Base-by-base conservation (phyloP, 2,113 vertebrate species). In the Hyla sarda region DNA sequence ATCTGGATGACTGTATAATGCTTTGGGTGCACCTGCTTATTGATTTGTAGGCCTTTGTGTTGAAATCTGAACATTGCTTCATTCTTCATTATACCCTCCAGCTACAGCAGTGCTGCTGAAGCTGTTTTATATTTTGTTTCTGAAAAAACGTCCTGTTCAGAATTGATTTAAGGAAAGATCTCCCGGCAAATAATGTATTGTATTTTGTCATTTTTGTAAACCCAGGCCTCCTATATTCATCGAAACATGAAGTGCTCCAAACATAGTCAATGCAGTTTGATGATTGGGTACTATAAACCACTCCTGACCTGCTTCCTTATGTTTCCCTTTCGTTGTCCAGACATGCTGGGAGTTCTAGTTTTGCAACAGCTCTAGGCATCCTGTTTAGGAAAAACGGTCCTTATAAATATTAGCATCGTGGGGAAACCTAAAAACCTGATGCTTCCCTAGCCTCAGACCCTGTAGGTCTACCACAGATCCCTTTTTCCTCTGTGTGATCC, bases 1-100 rank as follows among this genome's bases (percentile, higher is more conserved):
- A 25, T 80, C 2, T 3, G 34, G 21, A 16, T 14, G 3, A 37
- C 17, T 21, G 48, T 60, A 32, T 25, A 34, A 9, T 25, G 54
- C 77, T 60, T 7, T 67, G 79, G 50, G 41, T 32, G 41, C 79
- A 82, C 79, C 79, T 82, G 58, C 79, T 13, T 67, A 82, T 82
- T 82, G 67, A 83, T 83, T 72, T 73, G 34, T 52, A 60, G 77
- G 45, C 28, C 80, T 48, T 69, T 50, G 8, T 69, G 50, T 50
- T 1, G 48, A 6, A 56, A 9, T 37, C 30, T 13, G 37, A 58
- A 82, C 58, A 21, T 48, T 67, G 79, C 58, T 67, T 82, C 58
- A 50, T 48, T 48, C 45, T 67, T 32, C 14, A 56, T 60, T 34
- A 79, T 80, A 32, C 77, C 52, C 52, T 80, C 19, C 14, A 80